These are phyloP conservation scores for Hippopotamyrus pictus DNA, from an alignment of 2,797 vertebrate genomes.

Conservation along the genomic window DNA sequence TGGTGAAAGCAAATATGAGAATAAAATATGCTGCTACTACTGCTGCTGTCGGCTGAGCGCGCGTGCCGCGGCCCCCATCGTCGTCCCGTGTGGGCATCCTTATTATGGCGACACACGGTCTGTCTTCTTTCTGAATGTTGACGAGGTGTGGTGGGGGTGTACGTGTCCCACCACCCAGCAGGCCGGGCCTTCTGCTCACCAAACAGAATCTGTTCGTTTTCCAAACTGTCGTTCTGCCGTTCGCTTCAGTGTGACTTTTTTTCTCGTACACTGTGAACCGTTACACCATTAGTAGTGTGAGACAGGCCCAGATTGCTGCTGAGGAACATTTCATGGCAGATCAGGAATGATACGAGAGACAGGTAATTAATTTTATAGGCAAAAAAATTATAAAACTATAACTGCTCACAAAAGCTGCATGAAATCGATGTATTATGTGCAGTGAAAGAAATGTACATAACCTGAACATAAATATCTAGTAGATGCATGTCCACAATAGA, in stretches of 20 bases:
- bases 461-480: background rate
- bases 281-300: background rate
- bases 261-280: background rate
- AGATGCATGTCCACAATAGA: background rate
- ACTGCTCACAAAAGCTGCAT: slow-evolving; percentile 5
- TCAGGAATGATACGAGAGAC: background rate
- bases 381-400: background rate
- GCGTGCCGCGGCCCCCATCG: background rate
- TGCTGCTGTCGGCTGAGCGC: background rate
- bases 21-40: background rate
- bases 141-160: background rate
- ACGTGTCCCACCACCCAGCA: background rate
- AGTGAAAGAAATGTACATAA: background rate
- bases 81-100: background rate
- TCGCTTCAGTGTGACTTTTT: background rate
- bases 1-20: background rate
- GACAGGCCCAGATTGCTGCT: background rate
- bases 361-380: background rate
- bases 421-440: background rate
- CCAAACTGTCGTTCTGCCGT: background rate
- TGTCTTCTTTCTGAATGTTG: background rate
- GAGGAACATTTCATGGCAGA: background rate
- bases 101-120: background rate
- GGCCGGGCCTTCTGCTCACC: background rate
- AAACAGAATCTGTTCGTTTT: background rate